These are phyloP conservation scores for Micromussa lordhowensis DNA, from an alignment of 92 coral and sea anemone species.

Conservation along the genomic window DNA sequence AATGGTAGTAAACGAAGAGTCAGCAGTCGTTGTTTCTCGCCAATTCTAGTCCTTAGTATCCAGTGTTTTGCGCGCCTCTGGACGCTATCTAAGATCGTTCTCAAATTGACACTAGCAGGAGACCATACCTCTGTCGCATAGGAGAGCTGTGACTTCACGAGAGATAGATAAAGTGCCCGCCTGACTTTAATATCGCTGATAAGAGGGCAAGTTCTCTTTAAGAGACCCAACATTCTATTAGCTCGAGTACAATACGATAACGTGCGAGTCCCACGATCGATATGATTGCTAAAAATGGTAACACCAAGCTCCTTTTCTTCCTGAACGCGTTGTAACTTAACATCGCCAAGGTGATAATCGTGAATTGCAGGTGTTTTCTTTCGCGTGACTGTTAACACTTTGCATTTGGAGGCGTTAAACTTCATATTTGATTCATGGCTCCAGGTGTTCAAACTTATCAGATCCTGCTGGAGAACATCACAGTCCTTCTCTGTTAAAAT, in stretches of 20 bases:
- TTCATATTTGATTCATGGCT: conserved; percentile 49
- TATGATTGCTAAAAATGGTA: background rate
- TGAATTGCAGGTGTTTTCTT: conserved; percentile 49
- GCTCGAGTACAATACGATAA: background rate
- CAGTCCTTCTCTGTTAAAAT: conserved; percentile 22
- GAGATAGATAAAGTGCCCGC: too few species aligned
- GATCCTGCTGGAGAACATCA: conserved; percentile 30
- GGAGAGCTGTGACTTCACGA: conserved; percentile 1
- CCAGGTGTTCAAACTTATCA: conserved; percentile 36
- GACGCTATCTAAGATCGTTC: too few species aligned
- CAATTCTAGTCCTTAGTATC: conserved; percentile 4
- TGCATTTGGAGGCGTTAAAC: conserved; percentile 69
- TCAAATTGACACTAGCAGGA: background rate
- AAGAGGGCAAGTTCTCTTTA: conserved; percentile 39
- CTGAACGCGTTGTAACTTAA: background rate
- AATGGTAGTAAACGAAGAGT: conserved; percentile 3
- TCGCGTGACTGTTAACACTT: conserved; percentile 42
- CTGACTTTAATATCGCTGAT: too few species aligned
- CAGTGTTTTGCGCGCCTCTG: conserved; percentile 10
- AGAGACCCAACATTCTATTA: conserved; percentile 20
- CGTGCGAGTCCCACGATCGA: background rate
- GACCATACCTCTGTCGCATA: too few species aligned
- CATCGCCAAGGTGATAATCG: conserved; percentile 46
- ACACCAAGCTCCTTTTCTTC: conserved; percentile 35
- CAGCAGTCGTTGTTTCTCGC: conserved; percentile 12